Evolutionary conservation across 2,888 invertebrate species (phyloP), one percentile per base, ranked within the genome.

Genomic region (Spilarctia lutea): DNA sequence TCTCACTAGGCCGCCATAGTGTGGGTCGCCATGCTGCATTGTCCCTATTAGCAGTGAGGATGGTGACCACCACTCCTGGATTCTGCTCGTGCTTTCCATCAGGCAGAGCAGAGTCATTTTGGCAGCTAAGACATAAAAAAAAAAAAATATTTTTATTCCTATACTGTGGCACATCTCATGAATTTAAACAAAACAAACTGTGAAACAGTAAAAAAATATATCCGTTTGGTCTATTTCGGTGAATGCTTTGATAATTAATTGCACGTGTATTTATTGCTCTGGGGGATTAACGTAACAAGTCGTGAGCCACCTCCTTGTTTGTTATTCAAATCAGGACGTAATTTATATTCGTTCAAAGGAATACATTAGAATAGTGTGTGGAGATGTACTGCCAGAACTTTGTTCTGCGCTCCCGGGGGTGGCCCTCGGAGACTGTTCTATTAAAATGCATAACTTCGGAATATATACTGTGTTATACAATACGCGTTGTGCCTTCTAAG

Each of bases 291-390:
- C 42, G 35, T 65, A 13, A 52, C 68, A 24, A 68, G 65, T 30
- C 8, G 35, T 18, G 63, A 30, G 60, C 60, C 39, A 10, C 65
- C 42, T 33, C 39, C 63, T 30, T 33, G 69, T 70, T 70, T 74
- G 74, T 74, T 70, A 74, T 74, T 74, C 70, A 74, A 74, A 74
- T 74, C 70, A 70, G 74, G 24, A 20, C 52, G 56, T 74, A 65
- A 68, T 74, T 74, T 74, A 71, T 74, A 70, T 66, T 66, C 65
- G 56, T 70, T 71, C 70, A 30, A 66, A 70, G 74, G 65, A 74
- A 74, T 45, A 48, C 65, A 30, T 52, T 45, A 35, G 65, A 35
- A 27, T 69, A 48, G 60, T 60, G 60, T 68, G 68, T 60, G 63
- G 27, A 73, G 73, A 68, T 48, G 73, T 60, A 33, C 45, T 72